phyloP scores from a whole-genome alignment of 2,888 invertebrate species.

The Eremobia ochroleuca region DNA sequence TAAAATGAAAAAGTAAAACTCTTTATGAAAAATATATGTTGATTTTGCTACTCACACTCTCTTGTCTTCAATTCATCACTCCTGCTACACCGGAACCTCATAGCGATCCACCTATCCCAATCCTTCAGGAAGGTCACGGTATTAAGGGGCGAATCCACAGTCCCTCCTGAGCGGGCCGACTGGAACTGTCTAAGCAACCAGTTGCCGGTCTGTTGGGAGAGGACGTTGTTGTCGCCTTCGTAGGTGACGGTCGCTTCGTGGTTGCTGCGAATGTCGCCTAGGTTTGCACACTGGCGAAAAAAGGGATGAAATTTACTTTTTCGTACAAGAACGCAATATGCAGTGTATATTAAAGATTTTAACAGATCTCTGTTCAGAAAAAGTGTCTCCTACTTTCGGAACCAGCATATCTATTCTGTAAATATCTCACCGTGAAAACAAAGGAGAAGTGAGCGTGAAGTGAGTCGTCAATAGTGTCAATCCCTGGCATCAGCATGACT shows the following conservation, averaged over 20 bases:
- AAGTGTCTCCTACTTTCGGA: no score
- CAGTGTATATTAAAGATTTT: no score
- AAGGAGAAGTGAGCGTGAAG: no score
- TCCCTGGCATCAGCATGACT: no score
- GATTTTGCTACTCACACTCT: slow-evolving; percentile 76
- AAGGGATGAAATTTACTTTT: background rate
- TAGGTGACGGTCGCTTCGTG: slow-evolving; percentile 98
- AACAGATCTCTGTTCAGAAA: no score
- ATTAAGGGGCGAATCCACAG: slow-evolving; percentile 93
- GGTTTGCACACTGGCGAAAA: slow-evolving; percentile 92
- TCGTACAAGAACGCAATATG: background rate
- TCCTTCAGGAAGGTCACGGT: slow-evolving; percentile 93
- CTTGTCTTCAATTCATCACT: slow-evolving; percentile 78
- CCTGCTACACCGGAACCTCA: slow-evolving; percentile 71
- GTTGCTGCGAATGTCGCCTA: slow-evolving; percentile 96
- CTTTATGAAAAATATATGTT: background rate
- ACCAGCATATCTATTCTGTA: no score
- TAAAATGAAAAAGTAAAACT: background rate
- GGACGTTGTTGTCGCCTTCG: slow-evolving; percentile 98
- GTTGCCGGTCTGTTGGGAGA: slow-evolving; percentile 97
- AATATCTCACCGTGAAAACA: no score
- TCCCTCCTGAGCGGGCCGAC: slow-evolving; percentile 81
- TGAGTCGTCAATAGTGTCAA: no score
- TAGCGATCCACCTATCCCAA: slow-evolving; percentile 63
- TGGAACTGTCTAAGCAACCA: slow-evolving; percentile 94